phyloP scores from a whole-genome alignment of 2,888 invertebrate genomes.

The Cataglyphis rosenhaueri region DNA sequence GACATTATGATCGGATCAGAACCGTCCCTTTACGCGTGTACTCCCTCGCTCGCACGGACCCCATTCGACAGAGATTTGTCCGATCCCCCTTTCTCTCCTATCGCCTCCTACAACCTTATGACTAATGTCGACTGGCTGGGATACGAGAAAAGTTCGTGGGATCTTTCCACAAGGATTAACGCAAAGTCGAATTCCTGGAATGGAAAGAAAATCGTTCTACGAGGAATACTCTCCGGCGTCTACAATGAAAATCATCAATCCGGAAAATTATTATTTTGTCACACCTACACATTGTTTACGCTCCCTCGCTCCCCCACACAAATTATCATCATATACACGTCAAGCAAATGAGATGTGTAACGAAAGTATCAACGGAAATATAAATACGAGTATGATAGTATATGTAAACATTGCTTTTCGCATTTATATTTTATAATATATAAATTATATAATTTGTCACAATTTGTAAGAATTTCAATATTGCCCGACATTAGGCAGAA shows the following conservation, averaged over 20 bases:
- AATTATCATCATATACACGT: not conserved
- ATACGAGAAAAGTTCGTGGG: constrained; percentile 59
- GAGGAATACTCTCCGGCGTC: not conserved
- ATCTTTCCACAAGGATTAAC: constrained; percentile 38
- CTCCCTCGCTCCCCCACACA: not conserved
- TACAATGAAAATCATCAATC: not conserved
- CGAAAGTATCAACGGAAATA: not conserved
- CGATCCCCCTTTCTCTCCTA: constrained; percentile 10
- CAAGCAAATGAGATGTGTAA: not conserved
- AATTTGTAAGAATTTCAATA: constrained; percentile 33
- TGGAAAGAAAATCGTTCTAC: constrained; percentile 28
- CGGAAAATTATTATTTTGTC: constrained; percentile 17
- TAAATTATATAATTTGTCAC: constrained; percentile 32
- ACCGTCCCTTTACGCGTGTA: constrained; percentile 55
- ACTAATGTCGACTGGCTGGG: constrained; percentile 67
- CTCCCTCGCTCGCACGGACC: constrained; percentile 6
- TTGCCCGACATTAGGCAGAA: not conserved
- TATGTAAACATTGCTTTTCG: not conserved
- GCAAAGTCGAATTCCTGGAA: constrained; percentile 26
- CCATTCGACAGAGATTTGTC: constrained; percentile 53
- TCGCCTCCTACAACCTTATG: constrained; percentile 43
- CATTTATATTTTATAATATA: not conserved
- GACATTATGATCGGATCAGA: constrained; percentile 66
- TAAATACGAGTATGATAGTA: not conserved
- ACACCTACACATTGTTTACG: not conserved